phyloP scores from a whole-genome alignment of 2,888 invertebrate genomes.

The Plebejus melissa region DNA sequence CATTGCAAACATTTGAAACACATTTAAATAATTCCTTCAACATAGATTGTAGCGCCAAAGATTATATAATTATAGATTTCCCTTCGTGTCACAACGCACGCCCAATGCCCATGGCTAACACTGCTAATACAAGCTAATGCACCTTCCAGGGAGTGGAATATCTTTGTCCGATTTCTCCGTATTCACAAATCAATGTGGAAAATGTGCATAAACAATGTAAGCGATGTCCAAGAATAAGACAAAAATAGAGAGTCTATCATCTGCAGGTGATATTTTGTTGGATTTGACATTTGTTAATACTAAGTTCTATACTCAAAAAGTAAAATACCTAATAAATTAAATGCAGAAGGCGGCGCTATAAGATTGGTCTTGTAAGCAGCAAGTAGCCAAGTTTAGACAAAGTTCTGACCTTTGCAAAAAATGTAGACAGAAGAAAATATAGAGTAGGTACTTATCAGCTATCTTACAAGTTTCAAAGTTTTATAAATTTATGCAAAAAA shows the following conservation, averaged over 20 bases:
- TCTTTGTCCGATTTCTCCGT: not conserved
- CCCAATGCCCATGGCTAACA: conserved; percentile 51
- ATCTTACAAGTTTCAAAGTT: too few species aligned
- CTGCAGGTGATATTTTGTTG: too few species aligned
- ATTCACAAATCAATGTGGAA: conserved; percentile 3
- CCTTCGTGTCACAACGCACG: conserved; percentile 46
- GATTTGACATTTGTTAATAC: too few species aligned
- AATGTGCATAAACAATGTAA: conserved; percentile 9
- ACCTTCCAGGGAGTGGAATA: conserved; percentile 63
- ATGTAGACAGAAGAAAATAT: too few species aligned
- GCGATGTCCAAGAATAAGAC: not conserved
- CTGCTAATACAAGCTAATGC: conserved; percentile 76
- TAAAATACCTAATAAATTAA: too few species aligned
- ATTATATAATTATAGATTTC: conserved; percentile 49
- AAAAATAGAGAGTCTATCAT: not conserved
- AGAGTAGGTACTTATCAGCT: too few species aligned
- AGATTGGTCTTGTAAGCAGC: too few species aligned
- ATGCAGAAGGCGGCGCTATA: too few species aligned
- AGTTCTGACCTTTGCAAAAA: too few species aligned
- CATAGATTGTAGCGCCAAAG: not conserved
- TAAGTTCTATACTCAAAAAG: too few species aligned
- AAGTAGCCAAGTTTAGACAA: too few species aligned
- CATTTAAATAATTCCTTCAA: not conserved
- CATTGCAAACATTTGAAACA: not conserved
- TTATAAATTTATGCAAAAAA: too few species aligned